A percentile compares a stretch with the other conserved stretches of the same genome.
Conservation (phyloP, 2,797 vertebrate species). For the Distichodus sexfasciatus region DNA sequence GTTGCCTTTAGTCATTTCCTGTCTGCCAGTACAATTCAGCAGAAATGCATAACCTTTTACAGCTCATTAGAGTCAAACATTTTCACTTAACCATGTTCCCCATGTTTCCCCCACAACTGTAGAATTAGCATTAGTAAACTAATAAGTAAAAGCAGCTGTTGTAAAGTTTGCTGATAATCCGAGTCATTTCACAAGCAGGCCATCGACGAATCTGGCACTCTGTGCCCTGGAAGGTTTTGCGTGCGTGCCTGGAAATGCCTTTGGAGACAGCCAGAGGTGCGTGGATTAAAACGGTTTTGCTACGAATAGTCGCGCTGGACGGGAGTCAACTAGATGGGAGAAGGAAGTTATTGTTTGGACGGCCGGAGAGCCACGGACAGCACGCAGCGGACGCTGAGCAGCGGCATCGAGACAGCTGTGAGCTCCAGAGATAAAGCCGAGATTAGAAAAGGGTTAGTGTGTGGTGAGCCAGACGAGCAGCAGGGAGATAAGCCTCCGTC, state of each 20-base stretch:
- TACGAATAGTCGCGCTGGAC: conserved; percentile 29
- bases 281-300: conserved; percentile 36
- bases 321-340: neutral
- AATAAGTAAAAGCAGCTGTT: conserved; percentile 28
- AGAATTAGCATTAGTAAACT: conserved; percentile 53
- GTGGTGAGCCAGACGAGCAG: conserved; percentile 13
- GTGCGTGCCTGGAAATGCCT: conserved; percentile 30
- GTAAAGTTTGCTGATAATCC: conserved; percentile 29
- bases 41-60: neutral
- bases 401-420: neutral
- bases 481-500: neutral
- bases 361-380: neutral
- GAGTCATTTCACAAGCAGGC: conserved; percentile 3
- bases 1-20: neutral
- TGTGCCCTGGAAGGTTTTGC: conserved; percentile 1
- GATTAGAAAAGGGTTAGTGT: conserved; percentile 24
- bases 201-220: conserved; percentile 14
- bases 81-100: neutral
- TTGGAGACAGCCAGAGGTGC: conserved; percentile 12
- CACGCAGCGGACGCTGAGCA: conserved; percentile 1
- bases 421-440: conserved; percentile 2
- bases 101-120: conserved; percentile 9
- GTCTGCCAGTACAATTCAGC: neutral
- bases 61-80: conserved; percentile 19
- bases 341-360: conserved; percentile 37